Percentiles rank a stretch among this genome's conserved stretches.
Conservation (phyloP, 2,888 invertebrate species). For the Dinocampus coccinellae region DNA sequence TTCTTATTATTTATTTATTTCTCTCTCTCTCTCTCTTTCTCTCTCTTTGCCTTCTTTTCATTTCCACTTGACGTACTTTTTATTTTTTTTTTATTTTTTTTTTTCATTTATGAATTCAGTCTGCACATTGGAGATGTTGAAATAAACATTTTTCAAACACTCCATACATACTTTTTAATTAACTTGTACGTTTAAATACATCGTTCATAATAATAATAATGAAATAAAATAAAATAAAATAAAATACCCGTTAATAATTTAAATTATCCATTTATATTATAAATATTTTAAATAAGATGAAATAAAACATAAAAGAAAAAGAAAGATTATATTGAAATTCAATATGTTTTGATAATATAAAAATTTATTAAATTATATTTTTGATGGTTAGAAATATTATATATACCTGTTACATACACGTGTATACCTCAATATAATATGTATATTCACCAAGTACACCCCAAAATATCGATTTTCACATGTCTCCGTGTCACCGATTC, state of each 20-base stretch:
- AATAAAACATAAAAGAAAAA: background rate
- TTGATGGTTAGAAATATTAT: background rate
- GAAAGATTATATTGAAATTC: no score
- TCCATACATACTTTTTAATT: background rate
- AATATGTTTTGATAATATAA: no score
- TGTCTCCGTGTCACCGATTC: constrained; percentile 51
- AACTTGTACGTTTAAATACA: background rate
- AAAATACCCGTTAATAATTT: no score
- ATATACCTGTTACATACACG: constrained; percentile 36
- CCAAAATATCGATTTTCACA: constrained; percentile 62
- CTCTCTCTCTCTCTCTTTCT: background rate
- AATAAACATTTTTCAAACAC: background rate
- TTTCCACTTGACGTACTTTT: no score
- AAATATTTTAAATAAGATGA: no score
- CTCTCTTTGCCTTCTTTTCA: background rate
- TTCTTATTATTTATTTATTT: background rate
- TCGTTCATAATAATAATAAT: no score
- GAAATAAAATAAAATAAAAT: no score
- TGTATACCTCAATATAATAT: background rate
- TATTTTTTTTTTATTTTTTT: background rate
- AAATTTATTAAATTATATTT: no score
- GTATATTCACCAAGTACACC: constrained; percentile 28
- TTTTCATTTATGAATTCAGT: background rate
- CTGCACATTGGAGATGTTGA: background rate
- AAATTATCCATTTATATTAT: no score